Evolutionary conservation across 2,888 invertebrate genomes (phyloP), one percentile per base, ranked within the genome.

Genomic region (Hetaerina titia): DNA sequence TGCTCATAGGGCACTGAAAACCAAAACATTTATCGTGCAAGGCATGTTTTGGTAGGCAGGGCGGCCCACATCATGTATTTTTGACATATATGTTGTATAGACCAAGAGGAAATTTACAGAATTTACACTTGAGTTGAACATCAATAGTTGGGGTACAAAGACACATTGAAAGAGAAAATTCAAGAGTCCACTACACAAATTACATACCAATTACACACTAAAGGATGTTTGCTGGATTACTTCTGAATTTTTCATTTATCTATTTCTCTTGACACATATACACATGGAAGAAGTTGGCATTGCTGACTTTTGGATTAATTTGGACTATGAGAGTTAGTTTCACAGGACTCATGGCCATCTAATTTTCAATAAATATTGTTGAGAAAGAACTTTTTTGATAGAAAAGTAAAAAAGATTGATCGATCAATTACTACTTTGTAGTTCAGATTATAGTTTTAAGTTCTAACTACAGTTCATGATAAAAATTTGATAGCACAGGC

Each of bases 401-500:
- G 64, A 90, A 90, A 90, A 90, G 90, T 90, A 64, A 64, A 90
- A 90, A 90, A 31, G 60, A 63, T 63, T 64, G 13, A 9, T 64
- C n/a, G n/a, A 57, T 31, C 19, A 64, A 63, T 2, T 17, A 17
- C 19, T 89, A n/a, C 57, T 58, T 89, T 88, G 45, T 45, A 69
- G 69, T 69, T 19, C 6, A n/a, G n/a, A 22, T 22, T 22, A 69
- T 22, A 69, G 6, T 22, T 22, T 9, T 69, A 8, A 15, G 9
- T 19, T 8, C 5, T n/a, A 69, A 8, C 22, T 4, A 22, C 22
- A 22, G 7, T 22, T 9, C 0, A 69, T 5, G 8, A n/a, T 69
- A 69, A n/a, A 69, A n/a, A 2, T 19, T 69, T 22, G 22, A 69
- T n/a, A 8, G 22, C 19, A 22, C 22, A 69, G n/a, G 19, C 17